phyloP scores from a whole-genome alignment of 2,797 vertebrate genomes.

The Liparis tanakae region DNA sequence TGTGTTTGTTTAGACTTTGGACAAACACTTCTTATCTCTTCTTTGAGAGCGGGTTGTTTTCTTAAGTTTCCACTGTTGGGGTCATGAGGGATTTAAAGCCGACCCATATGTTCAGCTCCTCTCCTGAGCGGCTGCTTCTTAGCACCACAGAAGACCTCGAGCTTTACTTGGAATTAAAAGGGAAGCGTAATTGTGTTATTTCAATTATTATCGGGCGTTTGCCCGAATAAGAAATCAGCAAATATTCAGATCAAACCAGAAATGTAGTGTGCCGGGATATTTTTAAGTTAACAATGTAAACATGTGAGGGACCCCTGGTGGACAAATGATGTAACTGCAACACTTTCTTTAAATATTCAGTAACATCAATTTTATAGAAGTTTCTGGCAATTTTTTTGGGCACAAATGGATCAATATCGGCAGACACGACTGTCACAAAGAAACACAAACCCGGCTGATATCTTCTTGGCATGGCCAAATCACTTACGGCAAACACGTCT shows the following conservation, averaged over 20 bases:
- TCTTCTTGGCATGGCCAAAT: no score
- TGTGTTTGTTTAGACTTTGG: not conserved
- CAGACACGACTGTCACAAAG: no score
- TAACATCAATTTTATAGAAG: not conserved
- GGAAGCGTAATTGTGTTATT: not conserved
- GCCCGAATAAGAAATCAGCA: no score
- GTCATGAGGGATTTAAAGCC: not conserved
- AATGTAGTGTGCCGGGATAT: not conserved
- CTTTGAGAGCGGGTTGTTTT: not conserved
- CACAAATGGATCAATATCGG: no score
- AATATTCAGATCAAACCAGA: not conserved
- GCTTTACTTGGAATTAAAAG: not conserved
- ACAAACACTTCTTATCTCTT: not conserved
- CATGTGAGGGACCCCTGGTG: not conserved
- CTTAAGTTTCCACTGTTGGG: not conserved
- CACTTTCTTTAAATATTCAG: not conserved
- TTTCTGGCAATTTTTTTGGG: no score
- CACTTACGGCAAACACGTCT: no score
- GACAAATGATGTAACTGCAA: not conserved
- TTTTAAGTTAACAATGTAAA: not conserved
- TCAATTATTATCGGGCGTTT: not conserved
- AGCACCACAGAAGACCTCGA: not conserved
- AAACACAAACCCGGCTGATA: no score
- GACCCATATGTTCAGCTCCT: not conserved
- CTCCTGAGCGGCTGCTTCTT: not conserved